Evolutionary conservation across 1,140 invertebrate genomes (phyloP), one percentile per base, ranked within the genome.

Genomic region (Gonioctena quinquepunctata): DNA sequence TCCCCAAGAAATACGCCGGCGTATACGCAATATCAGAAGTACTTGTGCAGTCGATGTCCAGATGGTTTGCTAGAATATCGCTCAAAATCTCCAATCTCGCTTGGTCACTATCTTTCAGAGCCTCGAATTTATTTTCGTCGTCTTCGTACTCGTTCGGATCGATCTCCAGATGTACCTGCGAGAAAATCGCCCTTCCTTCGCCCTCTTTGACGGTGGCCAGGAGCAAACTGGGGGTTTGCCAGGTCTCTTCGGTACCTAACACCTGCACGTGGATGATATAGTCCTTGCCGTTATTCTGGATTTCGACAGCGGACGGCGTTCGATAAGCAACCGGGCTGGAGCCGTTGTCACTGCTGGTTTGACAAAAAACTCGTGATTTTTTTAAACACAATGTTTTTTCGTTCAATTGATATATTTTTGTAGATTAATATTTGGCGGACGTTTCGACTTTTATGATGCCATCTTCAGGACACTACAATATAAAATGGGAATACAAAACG

Each of bases 181-280:
- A 68, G 27, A 96, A 94, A 3, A 96, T 88, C 1, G 91, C 91
- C 70, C 88, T 88, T 18, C 93, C 93, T 8, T 85, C 86, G 19
- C 85, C 89, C 33, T 82, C 86, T 7, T 87, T 81, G 66, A 90
- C 86, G 18, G 85, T 89, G 0, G 92, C 93, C 22, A 93, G 84
- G 56, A 95, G 83, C 56, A 96, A 85, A 70, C 92, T 93, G 1
- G 93, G 93, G 2, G 92, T 94, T 28, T 94, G 90, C 91, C 93
- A 94, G 0, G 92, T 94, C 80, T 94, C 92, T 77, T 95, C 93
- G 0, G 89, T 90, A 0, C 92, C 93, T 26, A 96, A 80, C 13
- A 94, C 88, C 78, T 91, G 88, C 1, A 95, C 89, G 52, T 91
- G 86, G 57, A 95, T 83, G 28, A 88, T 88, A 76, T 94, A 90